Evolutionary conservation across 1,140 invertebrate genomes (phyloP), one percentile per base, ranked within the genome.

Genomic region (Tetramorium parvispinum): DNA sequence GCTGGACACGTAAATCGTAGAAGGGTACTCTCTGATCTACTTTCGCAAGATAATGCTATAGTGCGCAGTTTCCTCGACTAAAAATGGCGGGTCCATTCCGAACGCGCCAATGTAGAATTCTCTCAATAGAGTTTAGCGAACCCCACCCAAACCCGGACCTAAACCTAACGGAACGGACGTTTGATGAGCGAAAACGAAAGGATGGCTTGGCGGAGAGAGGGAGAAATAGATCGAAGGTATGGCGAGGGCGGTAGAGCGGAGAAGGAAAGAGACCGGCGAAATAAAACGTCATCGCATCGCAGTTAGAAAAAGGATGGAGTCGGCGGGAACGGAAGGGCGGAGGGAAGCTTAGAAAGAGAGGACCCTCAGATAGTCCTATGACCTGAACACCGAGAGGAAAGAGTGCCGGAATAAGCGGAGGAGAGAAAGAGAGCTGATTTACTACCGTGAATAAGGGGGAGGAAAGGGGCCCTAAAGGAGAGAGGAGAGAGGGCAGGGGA

Each of bases 341-440:
- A 68, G 46, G 43, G 24, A 61, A 46, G 24, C 13, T 43, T 49
- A 27, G 24, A 83, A 40, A 73, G 68, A 73, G 66, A 57, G 49
- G 18, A 70, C n/a, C 3, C 13, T 8, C n/a, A 7, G 0, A 68
- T 32, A 68, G 32, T 70, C 32, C 49, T 53, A 68, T 8, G 46
- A 21, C 13, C n/a, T 24, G 46, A 40, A 13, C 13, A n/a, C 11
- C 18, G 46, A 18, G n/a, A 79, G n/a, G 13, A 27, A 7, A n/a
- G 40, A 65, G 16, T 18, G 10, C 6, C 18, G 24, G 10, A 40
- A 21, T 46, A 59, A 76, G 21, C 53, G 46, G 79, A 24, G 86
- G 37, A 1, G 18, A 46, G 85, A 87, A 43, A 61, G 16, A 46
- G 68, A 66, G 63, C 76, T 89, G 85, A 89, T 90, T 90, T 90